Evolutionary conservation across 1,140 invertebrate species (phyloP).

Genomic region (Pseudomyrmex dendroicus): DNA sequence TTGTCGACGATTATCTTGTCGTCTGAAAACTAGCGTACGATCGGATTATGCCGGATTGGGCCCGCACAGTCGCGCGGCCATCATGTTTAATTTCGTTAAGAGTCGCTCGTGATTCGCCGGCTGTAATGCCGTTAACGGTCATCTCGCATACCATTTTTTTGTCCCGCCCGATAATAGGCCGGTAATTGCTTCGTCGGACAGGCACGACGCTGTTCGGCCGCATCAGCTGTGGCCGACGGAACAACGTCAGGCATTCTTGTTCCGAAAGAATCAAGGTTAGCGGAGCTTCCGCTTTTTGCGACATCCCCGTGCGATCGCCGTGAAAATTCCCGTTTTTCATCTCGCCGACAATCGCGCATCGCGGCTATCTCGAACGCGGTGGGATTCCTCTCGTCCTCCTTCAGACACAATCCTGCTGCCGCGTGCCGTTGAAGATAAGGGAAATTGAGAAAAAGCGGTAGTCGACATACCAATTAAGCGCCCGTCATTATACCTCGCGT

Average conservation of each 20-base stretch:
- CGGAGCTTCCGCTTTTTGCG: conserved; percentile 70
- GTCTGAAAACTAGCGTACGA: conserved; percentile 2
- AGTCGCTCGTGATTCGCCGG: conserved; percentile 14
- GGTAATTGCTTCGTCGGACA: conserved; percentile 51
- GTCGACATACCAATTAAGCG: conserved; percentile 38
- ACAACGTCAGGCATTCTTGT: conserved; percentile 11
- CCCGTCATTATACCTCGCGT: background rate
- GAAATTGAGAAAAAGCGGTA: conserved; percentile 38
- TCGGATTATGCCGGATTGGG: conserved; percentile 10
- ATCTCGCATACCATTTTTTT: conserved; percentile 38
- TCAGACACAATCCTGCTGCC: conserved; percentile 52
- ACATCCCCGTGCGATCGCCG: conserved; percentile 52
- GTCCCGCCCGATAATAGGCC: conserved; percentile 24
- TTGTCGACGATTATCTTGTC: conserved; percentile 25
- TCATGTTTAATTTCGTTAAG: conserved; percentile 33
- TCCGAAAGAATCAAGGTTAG: conserved; percentile 63
- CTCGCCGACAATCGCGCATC: conserved; percentile 17
- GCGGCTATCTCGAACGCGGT: conserved; percentile 31
- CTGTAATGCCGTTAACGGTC: conserved; percentile 58
- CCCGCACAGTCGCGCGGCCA: background rate
- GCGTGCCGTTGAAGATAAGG: background rate
- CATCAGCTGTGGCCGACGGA: background rate
- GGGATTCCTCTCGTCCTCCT: conserved; percentile 36
- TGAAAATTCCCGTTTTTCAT: conserved; percentile 73
- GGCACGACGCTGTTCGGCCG: conserved; percentile 13